Evolutionary conservation across 2,888 invertebrate genomes (phyloP), one percentile per base, ranked within the genome.

Genomic region (Cheilosia vulpina): DNA sequence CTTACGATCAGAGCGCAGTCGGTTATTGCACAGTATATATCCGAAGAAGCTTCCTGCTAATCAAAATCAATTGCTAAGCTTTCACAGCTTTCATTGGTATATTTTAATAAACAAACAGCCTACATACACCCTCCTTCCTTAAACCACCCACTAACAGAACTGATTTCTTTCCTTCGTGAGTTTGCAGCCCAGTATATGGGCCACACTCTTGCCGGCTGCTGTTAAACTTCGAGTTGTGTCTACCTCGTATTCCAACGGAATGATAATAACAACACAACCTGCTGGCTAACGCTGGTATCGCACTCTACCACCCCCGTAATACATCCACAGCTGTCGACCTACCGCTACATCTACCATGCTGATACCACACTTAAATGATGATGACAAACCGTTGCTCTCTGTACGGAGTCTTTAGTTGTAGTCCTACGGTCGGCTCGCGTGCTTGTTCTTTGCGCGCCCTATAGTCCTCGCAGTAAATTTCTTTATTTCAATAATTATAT

Each of bases 361-460:
- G 19, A 19, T 52, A 24, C 31, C 55, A 55, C 27, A 11, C 27
- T 7, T 58, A 47, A 55, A 62, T 11, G 34, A 43, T 41, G 53
- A 21, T 71, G 66, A 55, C 62, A 45, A 47, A 19, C 47, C 47
- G 47, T 45, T 68, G 58, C 45, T 75, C 43, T 79, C 63, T 57
- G 58, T 79, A 38, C 34, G 45, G 69, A 27, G 68, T 38, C 52
- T 72, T 84, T 79, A 84, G 84, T 84, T 60, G 65, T 79, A 79
- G 43, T 60, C 65, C 45, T 75, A 71, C 65, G 58, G 75, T 79
- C 75, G 69, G 60, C 24, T 13, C 69, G 79, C 31, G 63, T 58
- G 58, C 52, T 58, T 41, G 62, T 43, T 24, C 4, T 34, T 5
- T 15, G 15, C 7, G 24, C 52, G 27, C 24, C 2, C 43, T 72